phyloP scores from a whole-genome alignment of 2,888 invertebrate genomes.

The Eilema griseolum region DNA sequence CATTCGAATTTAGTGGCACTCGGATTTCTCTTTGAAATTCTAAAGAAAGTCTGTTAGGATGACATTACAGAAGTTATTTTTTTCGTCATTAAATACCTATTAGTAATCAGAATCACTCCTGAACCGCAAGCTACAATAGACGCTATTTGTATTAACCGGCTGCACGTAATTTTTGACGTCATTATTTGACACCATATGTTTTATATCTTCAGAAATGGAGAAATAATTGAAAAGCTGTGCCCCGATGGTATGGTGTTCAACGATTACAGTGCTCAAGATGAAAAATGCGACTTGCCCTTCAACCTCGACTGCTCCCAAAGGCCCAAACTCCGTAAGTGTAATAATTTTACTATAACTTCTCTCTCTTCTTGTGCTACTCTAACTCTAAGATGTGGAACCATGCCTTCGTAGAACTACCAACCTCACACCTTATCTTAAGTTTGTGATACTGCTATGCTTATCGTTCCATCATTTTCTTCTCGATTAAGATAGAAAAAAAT shows the following conservation, averaged over 20 bases:
- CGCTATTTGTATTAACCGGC: neutral
- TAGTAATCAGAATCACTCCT: too few relatives aligned
- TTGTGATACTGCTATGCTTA: neutral
- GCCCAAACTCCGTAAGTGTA: slow-evolving; percentile 92
- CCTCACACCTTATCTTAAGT: neutral
- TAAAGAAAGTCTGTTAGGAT: neutral
- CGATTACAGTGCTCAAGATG: slow-evolving; percentile 92
- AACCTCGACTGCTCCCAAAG: slow-evolving; percentile 94
- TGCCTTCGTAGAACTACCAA: too few relatives aligned
- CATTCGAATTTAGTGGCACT: too few relatives aligned
- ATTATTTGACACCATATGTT: neutral
- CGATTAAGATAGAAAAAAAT: too few relatives aligned
- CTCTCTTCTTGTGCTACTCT: neutral
- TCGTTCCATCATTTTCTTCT: neutral
- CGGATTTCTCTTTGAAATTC: too few relatives aligned
- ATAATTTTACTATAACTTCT: neutral
- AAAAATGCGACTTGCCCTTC: slow-evolving; percentile 95
- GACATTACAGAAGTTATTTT: neutral
- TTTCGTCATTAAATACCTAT: too few relatives aligned
- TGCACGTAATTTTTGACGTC: neutral
- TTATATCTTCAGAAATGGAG: slow-evolving; percentile 87
- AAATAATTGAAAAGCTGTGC: slow-evolving; percentile 92
- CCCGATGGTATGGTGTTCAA: slow-evolving; percentile 97
- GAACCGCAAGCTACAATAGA: too few relatives aligned
- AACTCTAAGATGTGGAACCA: too few relatives aligned